phyloP scores from a whole-genome alignment of 2,888 invertebrate genomes.

The Shargacucullia verbasci region DNA sequence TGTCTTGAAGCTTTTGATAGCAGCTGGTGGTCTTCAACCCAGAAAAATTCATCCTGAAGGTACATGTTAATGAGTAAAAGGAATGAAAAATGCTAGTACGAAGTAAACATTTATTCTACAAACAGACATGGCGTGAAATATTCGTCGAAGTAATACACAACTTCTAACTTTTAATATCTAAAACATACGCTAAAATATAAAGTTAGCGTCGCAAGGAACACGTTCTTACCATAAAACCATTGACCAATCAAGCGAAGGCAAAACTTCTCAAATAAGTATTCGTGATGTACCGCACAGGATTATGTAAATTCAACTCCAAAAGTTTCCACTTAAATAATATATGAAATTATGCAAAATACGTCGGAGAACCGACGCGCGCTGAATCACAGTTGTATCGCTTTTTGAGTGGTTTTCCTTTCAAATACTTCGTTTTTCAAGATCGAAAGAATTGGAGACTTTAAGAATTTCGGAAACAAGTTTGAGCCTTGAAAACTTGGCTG shows the following conservation, averaged over 20 bases:
- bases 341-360: constrained; percentile 75
- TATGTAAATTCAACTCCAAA: constrained; percentile 65
- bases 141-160: too few relatives aligned
- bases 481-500: constrained; percentile 26
- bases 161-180: constrained; percentile 4
- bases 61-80: too few relatives aligned
- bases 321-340: constrained; percentile 74
- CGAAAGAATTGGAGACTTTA: constrained; percentile 41
- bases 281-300: constrained; percentile 59
- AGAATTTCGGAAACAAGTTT: constrained; percentile 17
- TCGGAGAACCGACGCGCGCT: constrained; percentile 49
- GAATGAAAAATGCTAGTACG: too few relatives aligned
- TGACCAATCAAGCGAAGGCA: constrained; percentile 53
- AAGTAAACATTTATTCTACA: too few relatives aligned
- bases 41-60: too few relatives aligned
- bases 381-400: constrained; percentile 58
- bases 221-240: constrained; percentile 44
- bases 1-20: too few relatives aligned
- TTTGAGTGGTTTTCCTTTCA: constrained; percentile 50
- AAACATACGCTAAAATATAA: constrained; percentile 17
- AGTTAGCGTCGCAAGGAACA: constrained; percentile 24
- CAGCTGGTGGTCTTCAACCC: too few relatives aligned
- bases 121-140: too few relatives aligned
- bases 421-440: constrained; percentile 34
- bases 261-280: constrained; percentile 61